Conservation (phyloP, 2,797 vertebrate species). For the Bradypodion pumilum region DNA sequence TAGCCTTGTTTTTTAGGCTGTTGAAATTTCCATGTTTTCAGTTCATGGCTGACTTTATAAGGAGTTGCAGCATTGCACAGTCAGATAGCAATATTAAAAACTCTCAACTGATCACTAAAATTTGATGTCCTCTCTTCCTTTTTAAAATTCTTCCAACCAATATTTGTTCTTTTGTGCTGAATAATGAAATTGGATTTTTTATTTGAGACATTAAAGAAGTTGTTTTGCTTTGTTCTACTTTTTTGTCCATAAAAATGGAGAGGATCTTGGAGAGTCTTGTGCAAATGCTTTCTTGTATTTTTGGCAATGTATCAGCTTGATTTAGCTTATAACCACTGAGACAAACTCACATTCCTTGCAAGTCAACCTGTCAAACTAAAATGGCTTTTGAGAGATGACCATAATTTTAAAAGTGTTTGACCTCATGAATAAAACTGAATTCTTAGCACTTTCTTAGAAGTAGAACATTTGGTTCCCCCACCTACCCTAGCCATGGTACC, state of each 20-base stretch:
- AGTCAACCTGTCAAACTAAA: conserved; percentile 51
- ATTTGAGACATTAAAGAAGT: conserved; percentile 64
- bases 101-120: conserved; percentile 61
- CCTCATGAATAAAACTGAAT: conserved; percentile 49
- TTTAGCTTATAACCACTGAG: conserved; percentile 46
- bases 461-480: conserved; percentile 25
- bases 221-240: conserved; percentile 35
- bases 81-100: conserved; percentile 74
- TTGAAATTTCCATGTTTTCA: conserved; percentile 56
- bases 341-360: conserved; percentile 58
- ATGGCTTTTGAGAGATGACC: conserved; percentile 36
- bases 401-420: conserved; percentile 43
- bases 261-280: conserved; percentile 57
- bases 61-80: conserved; percentile 68
- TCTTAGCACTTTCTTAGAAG: conserved; percentile 54
- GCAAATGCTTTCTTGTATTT: conserved; percentile 53
- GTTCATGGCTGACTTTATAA: conserved; percentile 66
- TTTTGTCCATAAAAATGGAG: conserved; percentile 35
- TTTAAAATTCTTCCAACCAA: conserved; percentile 55
- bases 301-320: conserved; percentile 46
- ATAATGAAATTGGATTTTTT: conserved; percentile 63
- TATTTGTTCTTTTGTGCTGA: conserved; percentile 51
- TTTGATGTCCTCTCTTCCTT: conserved; percentile 59
- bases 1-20: conserved; percentile 51
- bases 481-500: conserved; percentile 14